Evolutionary conservation across 2,888 invertebrate genomes (phyloP), one percentile per base, ranked within the genome.

Genomic region (Macrophya annulata): DNA sequence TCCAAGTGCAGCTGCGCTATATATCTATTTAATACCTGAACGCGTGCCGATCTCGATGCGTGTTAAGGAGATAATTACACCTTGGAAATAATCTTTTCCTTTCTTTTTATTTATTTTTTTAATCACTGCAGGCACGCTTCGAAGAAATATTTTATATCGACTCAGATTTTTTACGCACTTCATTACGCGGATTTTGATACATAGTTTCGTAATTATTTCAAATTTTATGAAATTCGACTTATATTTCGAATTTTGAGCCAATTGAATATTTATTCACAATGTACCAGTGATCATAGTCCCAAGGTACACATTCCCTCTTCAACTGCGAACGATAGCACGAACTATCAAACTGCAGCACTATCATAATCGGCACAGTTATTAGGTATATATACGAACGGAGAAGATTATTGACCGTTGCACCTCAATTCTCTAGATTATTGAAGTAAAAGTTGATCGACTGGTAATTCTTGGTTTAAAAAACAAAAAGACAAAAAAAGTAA

Each of bases 1-100:
- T 68, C 37, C 5, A 68, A 15, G 21, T 62, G 62, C 68, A 68
- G 37, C 68, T 68, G 68, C 37, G 12, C 4, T 37, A 31, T 37
- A 31, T 37, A 68, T 37, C 68, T 37, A 68, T 68, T 37, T 8
- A 17, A 17, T 15, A 37, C 37, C 5, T 68, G 17, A 12, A 68
- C 68, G 68, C 68, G 68, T 68, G 37, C 17, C 68, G 68, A 68
- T 68, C 68, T 37, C 15, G 17, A 15, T 68, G 37, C 37, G 17
- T 12, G 17, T 37, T 15, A 68, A 68, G 25, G 1, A 0, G 15
- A 1, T 62, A 25, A 3, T 25, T 10, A 31, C 25, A 55, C 8
- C 8, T 55, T n/a, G 55, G n/a, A 55, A 55, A n/a, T 55, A n/a
- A n/a, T n/a, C n/a, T n/a, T n/a, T 55, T n/a, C 6, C 12, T n/a